Percentiles rank a stretch among this genome's conserved stretches.
These are phyloP conservation scores for Copidosoma aretas DNA, from an alignment of 2,888 invertebrate species.

Conservation along the genomic window DNA sequence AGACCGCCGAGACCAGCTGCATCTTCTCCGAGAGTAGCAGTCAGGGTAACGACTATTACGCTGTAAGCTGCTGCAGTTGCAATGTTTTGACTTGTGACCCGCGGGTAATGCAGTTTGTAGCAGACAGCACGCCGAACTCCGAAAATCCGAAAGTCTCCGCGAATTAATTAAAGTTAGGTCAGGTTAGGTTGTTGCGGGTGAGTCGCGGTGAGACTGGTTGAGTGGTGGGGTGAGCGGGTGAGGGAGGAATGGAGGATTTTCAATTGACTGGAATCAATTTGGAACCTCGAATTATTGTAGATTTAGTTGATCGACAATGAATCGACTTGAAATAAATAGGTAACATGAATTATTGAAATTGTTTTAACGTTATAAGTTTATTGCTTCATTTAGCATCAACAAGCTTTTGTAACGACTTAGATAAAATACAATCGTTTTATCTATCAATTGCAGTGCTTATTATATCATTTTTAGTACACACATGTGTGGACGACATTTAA, in stretches of 20 bases:
- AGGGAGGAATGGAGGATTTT: too few relatives aligned
- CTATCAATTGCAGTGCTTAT: slow-evolving; percentile 26
- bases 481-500: slow-evolving; percentile 32
- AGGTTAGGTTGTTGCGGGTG: too few relatives aligned
- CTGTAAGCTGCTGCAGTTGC: neutral
- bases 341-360: neutral
- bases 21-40: slow-evolving; percentile 10
- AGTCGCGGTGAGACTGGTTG: too few relatives aligned
- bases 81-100: neutral
- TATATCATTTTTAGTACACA: slow-evolving; percentile 20
- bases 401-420: slow-evolving; percentile 35
- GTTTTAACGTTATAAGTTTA: slow-evolving; percentile 36
- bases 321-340: neutral
- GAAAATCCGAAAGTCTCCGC: too few relatives aligned
- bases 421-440: slow-evolving; percentile 19
- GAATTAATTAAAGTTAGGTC: too few relatives aligned
- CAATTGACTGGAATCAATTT: too few relatives aligned
- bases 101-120: neutral
- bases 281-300: too few relatives aligned
- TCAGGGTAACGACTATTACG: too few relatives aligned
- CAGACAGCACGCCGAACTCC: neutral
- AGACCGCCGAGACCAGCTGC: slow-evolving; percentile 63
- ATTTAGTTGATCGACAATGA: too few relatives aligned
- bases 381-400: slow-evolving; percentile 34
- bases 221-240: too few relatives aligned